Base-by-base conservation (phyloP, 2,797 vertebrate species). In the Catamblyrhynchus diadema region DNA sequence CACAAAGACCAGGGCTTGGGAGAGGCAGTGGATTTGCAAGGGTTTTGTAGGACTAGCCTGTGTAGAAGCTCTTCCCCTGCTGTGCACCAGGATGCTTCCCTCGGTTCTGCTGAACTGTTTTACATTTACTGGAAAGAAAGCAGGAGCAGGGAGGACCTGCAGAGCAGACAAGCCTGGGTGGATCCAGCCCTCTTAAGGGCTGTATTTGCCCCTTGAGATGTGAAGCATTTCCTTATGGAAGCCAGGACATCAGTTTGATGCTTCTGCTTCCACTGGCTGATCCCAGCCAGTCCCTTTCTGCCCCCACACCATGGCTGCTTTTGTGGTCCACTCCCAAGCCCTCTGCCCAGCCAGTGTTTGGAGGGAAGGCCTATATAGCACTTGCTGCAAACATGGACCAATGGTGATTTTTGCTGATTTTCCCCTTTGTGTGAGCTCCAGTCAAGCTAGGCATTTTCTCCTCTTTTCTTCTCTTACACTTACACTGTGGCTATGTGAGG, bases 191-290 rank as follows among this genome's bases (percentile, higher is more conserved):
- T 62, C 69, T 70, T 2, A 1, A 1, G 35, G n/a, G 30, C 13
- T 18, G 22, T 2, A 6, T 83, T 86, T 83, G 6, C 16, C 67
- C 12, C 35, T 78, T 0, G 0, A 48, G 35, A 14, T 23, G 3
- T 71, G 70, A 91, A 71, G 10, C 6, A 13, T 64, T 74, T 75
- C 12, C 20, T 71, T 37, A 5, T 4, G 64, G 37, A 88, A 75
- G 17, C 20, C n/a, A 35, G 39, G 20, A 39, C 18, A 80, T 30
- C 45, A 50, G 30, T 72, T 5, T 44, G 57, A 66, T 39, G 21
- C 4, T 23, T 59, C 47, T 53, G 48, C 27, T 60, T 82, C n/a
- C 15, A 6, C 18, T 22, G 3, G 14, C 17, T 24, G 3, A 11
- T 22, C 17, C 16, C 25, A n/a, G 28, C 30, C 10, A 65, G 22